Evolutionary conservation across 2,888 invertebrate genomes (phyloP).

Genomic region (Abrostola triplasia): DNA sequence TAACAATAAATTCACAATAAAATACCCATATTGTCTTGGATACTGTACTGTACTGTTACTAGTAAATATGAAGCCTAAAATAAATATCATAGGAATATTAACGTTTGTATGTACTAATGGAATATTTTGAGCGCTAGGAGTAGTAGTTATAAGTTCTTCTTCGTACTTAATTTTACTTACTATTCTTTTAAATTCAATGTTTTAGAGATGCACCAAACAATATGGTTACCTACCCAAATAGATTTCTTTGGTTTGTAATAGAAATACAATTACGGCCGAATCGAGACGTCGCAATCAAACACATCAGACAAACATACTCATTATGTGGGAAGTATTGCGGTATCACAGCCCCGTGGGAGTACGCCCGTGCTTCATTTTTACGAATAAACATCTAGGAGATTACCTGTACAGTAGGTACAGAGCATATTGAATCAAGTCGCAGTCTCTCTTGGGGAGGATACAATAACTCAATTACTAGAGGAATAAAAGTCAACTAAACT

Average conservation of each 20-base stretch:
- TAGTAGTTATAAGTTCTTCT: too few species aligned
- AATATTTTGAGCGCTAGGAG: too few species aligned
- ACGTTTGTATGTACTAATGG: neutral
- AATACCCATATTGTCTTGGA: slow-evolving; percentile 5
- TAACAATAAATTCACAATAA: slow-evolving; percentile 6
- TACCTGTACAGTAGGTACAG: slow-evolving; percentile 42
- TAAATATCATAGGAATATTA: neutral
- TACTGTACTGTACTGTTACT: neutral
- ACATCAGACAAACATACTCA: slow-evolving; percentile 21
- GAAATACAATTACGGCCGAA: neutral
- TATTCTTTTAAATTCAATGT: too few species aligned
- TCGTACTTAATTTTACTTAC: too few species aligned
- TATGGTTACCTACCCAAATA: neutral
- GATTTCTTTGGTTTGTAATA: slow-evolving; percentile 1
- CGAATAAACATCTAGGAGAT: slow-evolving; percentile 46
- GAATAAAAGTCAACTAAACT: slow-evolving; percentile 34
- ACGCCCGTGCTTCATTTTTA: slow-evolving; percentile 38
- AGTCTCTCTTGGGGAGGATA: slow-evolving; percentile 40
- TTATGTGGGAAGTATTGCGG: slow-evolving; percentile 35
- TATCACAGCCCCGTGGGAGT: slow-evolving; percentile 24
- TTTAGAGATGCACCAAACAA: neutral
- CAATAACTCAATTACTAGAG: slow-evolving; percentile 35
- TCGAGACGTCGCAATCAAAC: slow-evolving; percentile 3
- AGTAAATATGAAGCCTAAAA: neutral
- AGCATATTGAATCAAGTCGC: slow-evolving; percentile 46